These are phyloP conservation scores for Leptatherina wallacei DNA, from an alignment of 2,797 vertebrate species.

Conservation along the genomic window DNA sequence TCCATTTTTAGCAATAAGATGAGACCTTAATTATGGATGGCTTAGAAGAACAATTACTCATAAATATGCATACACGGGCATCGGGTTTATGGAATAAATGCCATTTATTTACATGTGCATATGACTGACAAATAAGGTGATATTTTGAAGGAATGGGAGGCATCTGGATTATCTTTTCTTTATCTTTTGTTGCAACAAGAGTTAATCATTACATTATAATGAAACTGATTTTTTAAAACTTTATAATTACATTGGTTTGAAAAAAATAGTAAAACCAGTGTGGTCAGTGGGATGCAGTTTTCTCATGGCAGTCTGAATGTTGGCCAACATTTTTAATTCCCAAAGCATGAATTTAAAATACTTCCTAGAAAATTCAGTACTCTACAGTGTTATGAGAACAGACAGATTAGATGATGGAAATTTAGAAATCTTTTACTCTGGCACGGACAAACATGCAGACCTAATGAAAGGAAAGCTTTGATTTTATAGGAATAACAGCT, in stretches of 20 bases:
- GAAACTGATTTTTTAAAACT: slow-evolving; percentile 34
- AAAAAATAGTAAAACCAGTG: slow-evolving; percentile 15
- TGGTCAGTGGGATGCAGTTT: slow-evolving; percentile 8
- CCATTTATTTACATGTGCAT: not conserved
- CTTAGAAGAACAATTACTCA: slow-evolving; percentile 21
- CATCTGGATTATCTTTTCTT: slow-evolving; percentile 11
- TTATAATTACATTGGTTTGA: slow-evolving; percentile 9
- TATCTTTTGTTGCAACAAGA: slow-evolving; percentile 8
- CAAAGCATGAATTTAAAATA: slow-evolving; percentile 45
- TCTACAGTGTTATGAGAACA: slow-evolving; percentile 34
- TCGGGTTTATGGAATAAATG: slow-evolving; percentile 1
- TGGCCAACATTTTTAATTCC: slow-evolving; percentile 41
- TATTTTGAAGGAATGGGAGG: slow-evolving; percentile 9
- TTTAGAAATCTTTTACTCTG: slow-evolving; percentile 50
- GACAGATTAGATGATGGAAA: slow-evolving; percentile 50
- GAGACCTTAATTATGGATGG: slow-evolving; percentile 54
- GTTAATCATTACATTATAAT: slow-evolving; percentile 20
- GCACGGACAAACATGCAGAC: slow-evolving; percentile 25
- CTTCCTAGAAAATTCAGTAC: slow-evolving; percentile 23
- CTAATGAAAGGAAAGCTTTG: slow-evolving; percentile 43
- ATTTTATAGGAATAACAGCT: slow-evolving; percentile 38
- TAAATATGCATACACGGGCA: slow-evolving; percentile 17
- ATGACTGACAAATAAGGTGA: not conserved
- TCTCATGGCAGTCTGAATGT: slow-evolving; percentile 17
- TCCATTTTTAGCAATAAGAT: slow-evolving; percentile 39